Evolutionary conservation across 2,113 vertebrate genomes (phyloP).

Genomic region (Hepsetus odoe): DNA sequence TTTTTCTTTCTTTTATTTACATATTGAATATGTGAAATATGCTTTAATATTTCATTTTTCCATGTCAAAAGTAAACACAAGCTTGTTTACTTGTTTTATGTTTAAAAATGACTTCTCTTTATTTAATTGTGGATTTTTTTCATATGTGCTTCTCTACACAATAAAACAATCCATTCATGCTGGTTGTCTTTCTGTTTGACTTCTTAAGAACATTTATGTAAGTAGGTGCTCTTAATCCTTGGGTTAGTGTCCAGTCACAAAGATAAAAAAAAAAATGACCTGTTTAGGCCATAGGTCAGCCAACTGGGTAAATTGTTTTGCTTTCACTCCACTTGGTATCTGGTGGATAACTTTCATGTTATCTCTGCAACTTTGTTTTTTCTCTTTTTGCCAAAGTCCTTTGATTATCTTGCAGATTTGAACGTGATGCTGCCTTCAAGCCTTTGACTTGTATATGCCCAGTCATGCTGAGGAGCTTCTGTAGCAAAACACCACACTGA

Average conservation of each 20-base stretch:
- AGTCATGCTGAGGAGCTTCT: background rate
- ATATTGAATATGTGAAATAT: conserved; percentile 9
- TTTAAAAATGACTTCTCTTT: conserved; percentile 21
- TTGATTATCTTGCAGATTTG: background rate
- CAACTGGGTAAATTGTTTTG: background rate
- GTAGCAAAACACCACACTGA: background rate
- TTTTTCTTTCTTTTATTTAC: conserved; percentile 42
- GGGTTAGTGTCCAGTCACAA: background rate
- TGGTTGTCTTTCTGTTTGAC: background rate
- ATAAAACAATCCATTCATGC: conserved; percentile 49
- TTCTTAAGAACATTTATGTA: too few relatives aligned
- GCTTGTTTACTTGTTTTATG: conserved; percentile 29
- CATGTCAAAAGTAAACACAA: background rate
- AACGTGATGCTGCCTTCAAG: background rate
- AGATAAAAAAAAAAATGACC: too few relatives aligned
- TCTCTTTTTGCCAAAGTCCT: background rate
- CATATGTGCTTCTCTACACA: conserved; percentile 46
- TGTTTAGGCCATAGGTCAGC: conserved; percentile 27
- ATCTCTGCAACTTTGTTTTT: background rate
- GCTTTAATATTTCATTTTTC: background rate
- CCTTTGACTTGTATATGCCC: background rate
- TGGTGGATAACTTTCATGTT: conserved; percentile 4
- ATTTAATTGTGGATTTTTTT: conserved; percentile 44
- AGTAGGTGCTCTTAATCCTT: too few relatives aligned
- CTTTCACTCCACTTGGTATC: background rate